phyloP scores from a whole-genome alignment of 2,888 invertebrate species.

The Tetragnatha montana region DNA sequence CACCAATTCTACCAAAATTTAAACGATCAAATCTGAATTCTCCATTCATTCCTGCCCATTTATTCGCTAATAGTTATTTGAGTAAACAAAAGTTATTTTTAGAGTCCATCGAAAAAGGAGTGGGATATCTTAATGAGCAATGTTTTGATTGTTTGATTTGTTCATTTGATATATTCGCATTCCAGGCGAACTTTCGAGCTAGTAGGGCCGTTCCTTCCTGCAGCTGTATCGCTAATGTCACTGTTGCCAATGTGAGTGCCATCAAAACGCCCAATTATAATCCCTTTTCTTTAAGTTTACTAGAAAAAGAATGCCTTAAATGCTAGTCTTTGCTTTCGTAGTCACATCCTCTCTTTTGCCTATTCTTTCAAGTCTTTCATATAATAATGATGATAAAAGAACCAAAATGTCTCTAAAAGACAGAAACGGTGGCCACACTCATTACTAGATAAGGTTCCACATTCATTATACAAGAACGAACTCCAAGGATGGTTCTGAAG shows the following conservation, averaged over 20 bases:
- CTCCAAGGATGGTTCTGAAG: too few species aligned
- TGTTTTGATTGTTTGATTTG: slow-evolving; percentile 46
- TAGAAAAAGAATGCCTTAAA: slow-evolving; percentile 71
- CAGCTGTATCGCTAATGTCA: slow-evolving; percentile 71
- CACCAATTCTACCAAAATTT: neutral
- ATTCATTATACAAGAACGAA: too few species aligned
- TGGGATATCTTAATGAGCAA: slow-evolving; percentile 23
- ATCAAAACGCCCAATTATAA: slow-evolving; percentile 64
- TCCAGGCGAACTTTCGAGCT: slow-evolving; percentile 69
- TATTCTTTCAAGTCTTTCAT: slow-evolving; percentile 24
- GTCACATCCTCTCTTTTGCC: slow-evolving; percentile 38
- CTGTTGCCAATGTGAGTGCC: slow-evolving; percentile 70
- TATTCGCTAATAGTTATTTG: neutral
- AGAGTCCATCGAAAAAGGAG: too few species aligned
- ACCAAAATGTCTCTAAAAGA: too few species aligned
- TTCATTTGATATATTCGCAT: slow-evolving; percentile 69
- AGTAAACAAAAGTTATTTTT: too few species aligned
- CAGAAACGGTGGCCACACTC: too few species aligned
- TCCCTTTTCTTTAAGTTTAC: slow-evolving; percentile 63
- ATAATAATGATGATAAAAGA: too few species aligned
- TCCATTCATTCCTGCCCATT: neutral
- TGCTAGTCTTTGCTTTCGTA: slow-evolving; percentile 71
- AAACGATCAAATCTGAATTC: slow-evolving; percentile 4
- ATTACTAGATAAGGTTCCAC: too few species aligned
- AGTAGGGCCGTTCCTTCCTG: slow-evolving; percentile 68